These are phyloP conservation scores for Tricholaema leucomelas DNA, from an alignment of 2,113 vertebrate genomes.

Conservation along the genomic window DNA sequence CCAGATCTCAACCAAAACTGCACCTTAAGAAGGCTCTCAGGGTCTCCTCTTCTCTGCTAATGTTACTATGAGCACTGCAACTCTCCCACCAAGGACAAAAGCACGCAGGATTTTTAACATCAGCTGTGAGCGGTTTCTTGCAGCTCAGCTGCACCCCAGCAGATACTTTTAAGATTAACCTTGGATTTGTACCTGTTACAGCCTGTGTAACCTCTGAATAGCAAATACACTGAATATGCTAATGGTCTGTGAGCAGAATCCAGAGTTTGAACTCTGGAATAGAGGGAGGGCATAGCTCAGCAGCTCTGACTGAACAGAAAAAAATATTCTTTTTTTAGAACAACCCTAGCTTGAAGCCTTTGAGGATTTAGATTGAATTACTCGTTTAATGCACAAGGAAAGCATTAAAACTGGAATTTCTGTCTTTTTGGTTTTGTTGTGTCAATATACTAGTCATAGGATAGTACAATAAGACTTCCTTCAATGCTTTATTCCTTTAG, in stretches of 20 bases:
- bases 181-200: constrained; percentile 3
- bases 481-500: constrained; percentile 10
- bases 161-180: constrained; percentile 11
- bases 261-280: constrained; percentile 15
- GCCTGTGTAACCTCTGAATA: not conserved
- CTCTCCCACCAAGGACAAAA: not conserved
- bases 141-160: not conserved
- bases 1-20: not conserved
- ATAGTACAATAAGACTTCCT: not conserved
- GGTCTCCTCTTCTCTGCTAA: not conserved
- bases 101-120: not conserved
- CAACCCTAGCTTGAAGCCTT: not conserved
- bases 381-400: not conserved
- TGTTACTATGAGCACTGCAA: not conserved
- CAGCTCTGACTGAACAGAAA: not conserved
- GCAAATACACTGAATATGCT: constrained; percentile 10
- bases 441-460: not conserved
- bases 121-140: not conserved
- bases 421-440: not conserved
- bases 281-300: not conserved
- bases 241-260: not conserved
- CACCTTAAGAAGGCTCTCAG: not conserved
- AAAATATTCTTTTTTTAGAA: not conserved
- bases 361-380: not conserved
- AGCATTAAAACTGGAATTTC: not conserved